Evolutionary conservation across 1,140 invertebrate genomes (phyloP), one percentile per base, ranked within the genome.

Genomic region (Psilanteris sp.): DNA sequence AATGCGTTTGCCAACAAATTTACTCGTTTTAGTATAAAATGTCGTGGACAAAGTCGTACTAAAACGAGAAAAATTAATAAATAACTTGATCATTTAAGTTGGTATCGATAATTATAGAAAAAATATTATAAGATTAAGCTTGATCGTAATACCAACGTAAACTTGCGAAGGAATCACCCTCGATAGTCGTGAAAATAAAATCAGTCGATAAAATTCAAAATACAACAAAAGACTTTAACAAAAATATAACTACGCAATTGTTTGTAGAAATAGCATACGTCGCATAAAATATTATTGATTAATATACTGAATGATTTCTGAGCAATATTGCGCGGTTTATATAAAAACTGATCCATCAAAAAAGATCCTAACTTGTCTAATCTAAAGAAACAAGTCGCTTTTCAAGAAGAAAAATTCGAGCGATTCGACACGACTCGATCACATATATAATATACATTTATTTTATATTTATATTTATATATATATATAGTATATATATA

Each of bases 371-470:
- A 32, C 26, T 48, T 15, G 50, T 46, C 20, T 29, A 61, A 20
- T 24, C 22, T 37, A 50, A 48, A 55, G 14, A 22, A 54, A n/a
- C n/a, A 61, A 34, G 29, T 15, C 36, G 24, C 3, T 14, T 29
- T 55, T 20, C 32, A 14, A 18, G 43, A 18, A 78, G 73, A 79
- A 81, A 81, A 79, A 43, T 76, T 81, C 77, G 78, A 82, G 66
- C 81, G 79, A 62, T 78, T 77, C 72, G 74, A 80, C 64, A 77
- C 80, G 74, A 80, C 57, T 79, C 70, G 80, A 81, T 78, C 81
- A 85, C 81, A 84, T 81, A 76, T 67, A 79, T 70, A 76, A 70
- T 75, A 55, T 77, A 80, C 74, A 79, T 77, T 80, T 66, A 78
- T 80, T 62, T 81, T 62, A 61, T 76, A 77, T 81, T 78, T n/a